Conservation (phyloP, 1,140 invertebrate genomes). For the Belonocnema kinseyi region DNA sequence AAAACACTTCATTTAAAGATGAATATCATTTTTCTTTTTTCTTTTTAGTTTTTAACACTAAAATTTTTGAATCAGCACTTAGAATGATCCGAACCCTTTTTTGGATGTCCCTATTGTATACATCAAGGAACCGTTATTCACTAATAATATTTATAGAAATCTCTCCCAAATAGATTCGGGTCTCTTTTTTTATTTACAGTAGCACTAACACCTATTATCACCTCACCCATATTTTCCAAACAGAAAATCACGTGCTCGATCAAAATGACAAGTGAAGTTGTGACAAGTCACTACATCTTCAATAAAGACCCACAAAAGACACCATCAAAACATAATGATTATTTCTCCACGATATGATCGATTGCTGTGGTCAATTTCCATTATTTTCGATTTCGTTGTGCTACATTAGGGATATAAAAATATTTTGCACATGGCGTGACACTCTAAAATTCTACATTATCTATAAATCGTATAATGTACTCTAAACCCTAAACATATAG, state of each 20-base stretch:
- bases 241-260: constrained; percentile 23
- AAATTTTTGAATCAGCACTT: too few relatives aligned
- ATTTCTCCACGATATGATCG: constrained; percentile 1
- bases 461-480: constrained; percentile 32
- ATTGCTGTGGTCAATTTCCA: not conserved
- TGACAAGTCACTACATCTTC: constrained; percentile 7
- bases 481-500: constrained; percentile 31
- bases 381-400: not conserved
- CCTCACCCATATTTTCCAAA: constrained; percentile 7
- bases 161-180: not conserved
- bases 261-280: constrained; percentile 29
- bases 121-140: too few relatives aligned
- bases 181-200: not conserved
- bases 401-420: constrained; percentile 15
- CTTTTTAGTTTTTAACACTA: too few relatives aligned
- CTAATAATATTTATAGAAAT: too few relatives aligned
- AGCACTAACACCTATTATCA: constrained; percentile 12
- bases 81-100: too few relatives aligned
- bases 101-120: too few relatives aligned
- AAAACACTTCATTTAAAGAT: too few relatives aligned
- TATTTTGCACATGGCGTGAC: constrained; percentile 8
- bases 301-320: constrained; percentile 23
- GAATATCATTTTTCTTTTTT: too few relatives aligned
- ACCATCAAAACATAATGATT: constrained; percentile 28
- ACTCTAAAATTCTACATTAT: not conserved